A percentile compares a stretch with the other conserved stretches of the same genome.
Conservation (phyloP, 2,113 vertebrate species). For the Ceyx cyanopectus region DNA sequence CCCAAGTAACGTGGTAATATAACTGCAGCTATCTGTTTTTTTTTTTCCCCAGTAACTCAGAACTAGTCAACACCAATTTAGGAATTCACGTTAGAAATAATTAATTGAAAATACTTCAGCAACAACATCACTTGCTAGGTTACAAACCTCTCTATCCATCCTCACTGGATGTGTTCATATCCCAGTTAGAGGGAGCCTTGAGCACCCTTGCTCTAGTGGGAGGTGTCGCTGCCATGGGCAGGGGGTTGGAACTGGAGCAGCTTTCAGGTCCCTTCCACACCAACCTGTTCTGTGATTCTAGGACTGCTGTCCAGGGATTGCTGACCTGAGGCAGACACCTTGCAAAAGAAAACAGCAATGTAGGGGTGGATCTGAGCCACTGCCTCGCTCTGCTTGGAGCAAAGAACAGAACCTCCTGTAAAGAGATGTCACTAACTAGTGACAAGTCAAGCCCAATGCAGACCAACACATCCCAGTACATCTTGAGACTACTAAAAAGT, state of each 20-base stretch:
- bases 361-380: background rate
- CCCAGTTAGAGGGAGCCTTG: too few species aligned
- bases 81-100: background rate
- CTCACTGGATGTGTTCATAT: too few species aligned
- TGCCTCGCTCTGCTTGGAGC: background rate
- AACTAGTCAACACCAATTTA: background rate
- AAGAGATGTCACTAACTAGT: background rate
- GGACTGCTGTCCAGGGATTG: background rate
- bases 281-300: too few species aligned
- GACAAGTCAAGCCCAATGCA: background rate
- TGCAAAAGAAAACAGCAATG: background rate
- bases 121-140: background rate
- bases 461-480: background rate
- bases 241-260: too few species aligned
- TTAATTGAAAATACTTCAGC: background rate
- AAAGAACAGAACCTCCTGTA: background rate
- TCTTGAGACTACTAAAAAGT: background rate
- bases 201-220: too few species aligned
- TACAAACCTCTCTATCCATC: background rate
- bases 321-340: background rate
- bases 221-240: too few species aligned
- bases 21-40: background rate
- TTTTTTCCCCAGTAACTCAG: background rate
- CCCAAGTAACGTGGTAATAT: background rate
- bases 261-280: too few species aligned